phyloP scores from a whole-genome alignment of 2,888 invertebrate species.

The Euphydryas editha region DNA sequence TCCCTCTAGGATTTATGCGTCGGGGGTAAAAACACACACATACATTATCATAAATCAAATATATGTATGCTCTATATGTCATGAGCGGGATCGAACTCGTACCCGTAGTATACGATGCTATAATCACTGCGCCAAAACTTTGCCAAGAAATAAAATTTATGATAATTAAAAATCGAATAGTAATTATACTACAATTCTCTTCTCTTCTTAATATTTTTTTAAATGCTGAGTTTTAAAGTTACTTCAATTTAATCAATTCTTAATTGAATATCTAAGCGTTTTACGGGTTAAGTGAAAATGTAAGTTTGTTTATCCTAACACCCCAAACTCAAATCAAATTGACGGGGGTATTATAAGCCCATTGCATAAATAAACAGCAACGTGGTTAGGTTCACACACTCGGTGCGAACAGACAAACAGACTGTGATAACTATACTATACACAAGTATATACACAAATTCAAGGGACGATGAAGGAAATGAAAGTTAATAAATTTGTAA shows the following conservation, averaged over 20 bases:
- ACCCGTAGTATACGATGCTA: no score
- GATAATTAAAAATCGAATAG: no score
- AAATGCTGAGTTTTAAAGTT: no score
- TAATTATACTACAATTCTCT: no score
- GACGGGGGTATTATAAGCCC: conserved; percentile 24
- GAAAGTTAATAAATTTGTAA: background rate
- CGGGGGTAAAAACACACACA: no score
- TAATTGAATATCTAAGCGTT: background rate
- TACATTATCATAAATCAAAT: no score
- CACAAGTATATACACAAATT: background rate
- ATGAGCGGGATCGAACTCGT: no score
- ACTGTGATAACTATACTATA: conserved; percentile 8
- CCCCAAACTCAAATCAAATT: conserved; percentile 28
- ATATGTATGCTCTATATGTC: no score
- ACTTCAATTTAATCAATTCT: background rate
- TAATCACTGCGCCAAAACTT: no score
- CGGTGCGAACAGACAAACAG: conserved; percentile 21
- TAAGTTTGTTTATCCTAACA: conserved; percentile 31
- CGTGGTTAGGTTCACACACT: conserved; percentile 44
- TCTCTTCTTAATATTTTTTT: no score
- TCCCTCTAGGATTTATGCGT: no score
- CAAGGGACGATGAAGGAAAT: background rate
- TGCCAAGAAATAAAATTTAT: no score
- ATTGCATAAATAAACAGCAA: conserved; percentile 53
- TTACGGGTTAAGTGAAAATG: conserved; percentile 20